Evolutionary conservation across 2,797 vertebrate species (phyloP).

Genomic region (Varecia variegata): DNA sequence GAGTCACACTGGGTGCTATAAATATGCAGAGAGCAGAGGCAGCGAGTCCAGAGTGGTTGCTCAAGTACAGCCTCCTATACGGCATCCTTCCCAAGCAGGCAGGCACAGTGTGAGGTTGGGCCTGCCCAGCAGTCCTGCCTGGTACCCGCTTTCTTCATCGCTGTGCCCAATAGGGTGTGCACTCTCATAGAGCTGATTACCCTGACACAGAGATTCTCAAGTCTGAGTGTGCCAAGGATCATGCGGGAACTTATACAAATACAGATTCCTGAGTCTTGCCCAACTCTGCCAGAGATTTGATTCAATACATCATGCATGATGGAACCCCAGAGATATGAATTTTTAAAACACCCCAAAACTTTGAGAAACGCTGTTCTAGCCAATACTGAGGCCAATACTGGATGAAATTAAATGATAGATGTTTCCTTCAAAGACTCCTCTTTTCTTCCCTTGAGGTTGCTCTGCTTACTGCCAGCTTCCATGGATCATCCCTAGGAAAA

Average conservation of each 20-base stretch:
- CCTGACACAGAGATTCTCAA: neutral
- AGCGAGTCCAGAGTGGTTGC: neutral
- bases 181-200: neutral
- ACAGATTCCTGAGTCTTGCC: neutral
- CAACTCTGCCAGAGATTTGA: neutral
- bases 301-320: neutral
- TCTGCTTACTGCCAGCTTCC: neutral
- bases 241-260: neutral
- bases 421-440: neutral
- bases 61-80: neutral
- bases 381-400: neutral
- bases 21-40: neutral
- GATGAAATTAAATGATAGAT: neutral
- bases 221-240: neutral
- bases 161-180: no score
- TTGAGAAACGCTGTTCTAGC: neutral
- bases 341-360: neutral
- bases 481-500: neutral
- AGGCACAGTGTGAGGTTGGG: no score
- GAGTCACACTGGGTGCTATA: neutral
- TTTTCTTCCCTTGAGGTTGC: neutral
- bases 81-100: neutral
- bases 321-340: neutral
- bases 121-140: neutral
- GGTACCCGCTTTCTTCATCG: accelerated